Conservation (phyloP, 2,888 invertebrate species). For the Himalopsyche kuldschensis region DNA sequence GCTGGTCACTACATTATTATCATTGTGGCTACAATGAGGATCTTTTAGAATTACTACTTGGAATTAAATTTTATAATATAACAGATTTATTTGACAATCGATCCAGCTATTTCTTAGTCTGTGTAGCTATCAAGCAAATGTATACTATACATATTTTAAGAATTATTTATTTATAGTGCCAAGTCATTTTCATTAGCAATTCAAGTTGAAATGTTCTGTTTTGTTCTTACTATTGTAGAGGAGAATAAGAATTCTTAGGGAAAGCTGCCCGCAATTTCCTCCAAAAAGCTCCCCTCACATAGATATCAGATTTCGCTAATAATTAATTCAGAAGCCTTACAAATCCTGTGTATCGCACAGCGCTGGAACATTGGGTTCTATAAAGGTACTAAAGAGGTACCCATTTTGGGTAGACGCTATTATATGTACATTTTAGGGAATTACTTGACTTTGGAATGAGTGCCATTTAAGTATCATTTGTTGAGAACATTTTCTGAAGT, state of each 20-base stretch:
- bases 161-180: too few species aligned
- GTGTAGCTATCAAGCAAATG: too few species aligned
- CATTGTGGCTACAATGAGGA: too few species aligned
- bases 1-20: too few species aligned
- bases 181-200: too few species aligned
- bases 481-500: not conserved
- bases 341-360: constrained; percentile 8
- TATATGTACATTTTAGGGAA: not conserved
- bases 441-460: not conserved
- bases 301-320: constrained; percentile 33
- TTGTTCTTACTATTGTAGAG: not conserved
- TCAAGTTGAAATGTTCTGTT: too few species aligned
- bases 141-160: too few species aligned
- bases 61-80: too few species aligned
- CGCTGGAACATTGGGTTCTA: not conserved
- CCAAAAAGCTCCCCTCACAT: not conserved
- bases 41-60: too few species aligned
- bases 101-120: too few species aligned
- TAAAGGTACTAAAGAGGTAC: not conserved
- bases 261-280: not conserved
- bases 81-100: too few species aligned
- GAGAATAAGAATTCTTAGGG: not conserved
- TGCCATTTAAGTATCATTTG: not conserved
- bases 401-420: not conserved
- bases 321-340: constrained; percentile 34